Evolutionary conservation across 1,140 invertebrate species (phyloP).

Genomic region (Brachionus koreanus): DNA sequence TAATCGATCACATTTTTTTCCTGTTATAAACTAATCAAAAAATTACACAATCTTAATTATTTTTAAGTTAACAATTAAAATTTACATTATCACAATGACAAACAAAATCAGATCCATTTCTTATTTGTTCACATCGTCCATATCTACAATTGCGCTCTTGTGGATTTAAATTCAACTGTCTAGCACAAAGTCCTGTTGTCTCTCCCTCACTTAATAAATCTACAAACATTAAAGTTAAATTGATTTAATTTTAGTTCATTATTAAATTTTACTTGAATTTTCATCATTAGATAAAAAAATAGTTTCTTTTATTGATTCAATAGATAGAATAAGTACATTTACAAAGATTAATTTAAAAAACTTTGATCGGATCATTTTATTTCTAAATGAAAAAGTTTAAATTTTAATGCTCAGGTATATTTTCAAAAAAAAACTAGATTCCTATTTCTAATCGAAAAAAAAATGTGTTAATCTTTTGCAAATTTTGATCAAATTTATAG

Average conservation of each 20-base stretch:
- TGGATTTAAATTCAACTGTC: not conserved
- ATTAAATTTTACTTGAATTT: not conserved
- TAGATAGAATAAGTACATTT: not conserved
- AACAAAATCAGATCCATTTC: constrained; percentile 42
- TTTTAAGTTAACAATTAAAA: not conserved
- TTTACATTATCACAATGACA: constrained; percentile 42
- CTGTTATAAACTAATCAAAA: constrained; percentile 15
- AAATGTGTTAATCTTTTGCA: constrained; percentile 11
- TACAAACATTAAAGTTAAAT: not conserved
- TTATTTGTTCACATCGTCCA: constrained; percentile 36
- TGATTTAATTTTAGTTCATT: not conserved
- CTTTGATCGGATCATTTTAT: not conserved
- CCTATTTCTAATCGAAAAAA: not conserved
- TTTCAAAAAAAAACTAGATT: not conserved
- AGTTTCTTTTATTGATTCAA: not conserved
- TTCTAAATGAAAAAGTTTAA: not conserved
- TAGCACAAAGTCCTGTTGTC: not conserved
- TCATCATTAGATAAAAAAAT: not conserved
- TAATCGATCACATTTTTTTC: constrained; percentile 7
- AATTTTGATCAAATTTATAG: not conserved
- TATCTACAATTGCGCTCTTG: constrained; percentile 41
- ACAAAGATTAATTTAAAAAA: not conserved
- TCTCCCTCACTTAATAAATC: not conserved
- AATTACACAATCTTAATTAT: not conserved
- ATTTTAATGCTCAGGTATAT: not conserved